phyloP scores from a whole-genome alignment of 2,113 vertebrate genomes.

The Actenoides hombroni region DNA sequence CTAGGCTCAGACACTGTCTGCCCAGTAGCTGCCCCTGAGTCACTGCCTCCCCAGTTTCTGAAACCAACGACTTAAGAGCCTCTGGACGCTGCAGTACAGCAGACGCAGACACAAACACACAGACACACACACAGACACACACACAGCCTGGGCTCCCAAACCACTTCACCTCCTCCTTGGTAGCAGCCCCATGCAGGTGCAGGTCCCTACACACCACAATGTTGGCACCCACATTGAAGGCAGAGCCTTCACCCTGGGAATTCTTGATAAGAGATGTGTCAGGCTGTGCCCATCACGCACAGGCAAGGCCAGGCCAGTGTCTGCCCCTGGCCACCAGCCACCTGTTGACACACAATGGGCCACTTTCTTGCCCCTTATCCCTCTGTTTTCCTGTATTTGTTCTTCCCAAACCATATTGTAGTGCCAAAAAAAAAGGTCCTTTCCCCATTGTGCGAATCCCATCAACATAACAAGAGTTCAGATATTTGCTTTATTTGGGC shows the following conservation, averaged over 20 bases:
- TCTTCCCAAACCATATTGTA: neutral
- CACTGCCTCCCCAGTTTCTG: neutral
- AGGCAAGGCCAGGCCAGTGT: neutral
- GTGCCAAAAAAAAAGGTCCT: too few relatives aligned
- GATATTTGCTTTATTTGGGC: too few relatives aligned
- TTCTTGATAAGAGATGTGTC: too few relatives aligned
- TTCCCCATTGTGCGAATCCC: too few relatives aligned
- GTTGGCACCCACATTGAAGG: neutral
- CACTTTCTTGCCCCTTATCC: neutral
- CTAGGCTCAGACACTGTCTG: rapidly evolving
- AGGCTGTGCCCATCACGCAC: rapidly evolving
- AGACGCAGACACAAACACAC: neutral
- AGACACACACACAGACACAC: neutral
- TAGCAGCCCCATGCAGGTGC: too few relatives aligned
- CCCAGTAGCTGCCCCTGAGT: too few relatives aligned
- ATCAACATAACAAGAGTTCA: too few relatives aligned
- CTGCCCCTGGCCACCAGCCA: neutral
- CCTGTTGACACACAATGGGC: neutral
- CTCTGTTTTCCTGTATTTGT: neutral
- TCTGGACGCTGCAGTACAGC: neutral
- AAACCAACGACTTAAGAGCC: neutral
- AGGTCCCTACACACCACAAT: rapidly evolving
- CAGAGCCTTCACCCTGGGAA: too few relatives aligned
- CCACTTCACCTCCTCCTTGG: too few relatives aligned
- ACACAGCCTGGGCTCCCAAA: neutral